Percentiles rank a stretch among this genome's conserved stretches.
Evolutionary conservation across 2,797 vertebrate species (phyloP).

Genomic region (Podarcis siculus): DNA sequence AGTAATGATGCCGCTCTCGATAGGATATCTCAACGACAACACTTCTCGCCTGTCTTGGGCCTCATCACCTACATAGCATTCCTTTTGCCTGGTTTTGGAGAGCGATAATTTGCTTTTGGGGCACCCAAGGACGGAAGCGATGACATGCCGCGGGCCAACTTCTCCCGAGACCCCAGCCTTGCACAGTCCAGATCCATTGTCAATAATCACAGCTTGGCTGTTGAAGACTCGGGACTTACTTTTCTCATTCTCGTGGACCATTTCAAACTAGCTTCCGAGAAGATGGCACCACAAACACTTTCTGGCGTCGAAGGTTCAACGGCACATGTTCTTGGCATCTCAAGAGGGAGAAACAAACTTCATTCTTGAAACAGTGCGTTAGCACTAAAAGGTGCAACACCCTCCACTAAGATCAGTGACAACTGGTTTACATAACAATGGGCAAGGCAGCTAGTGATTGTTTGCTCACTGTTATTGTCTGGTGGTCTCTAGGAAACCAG

Average conservation of each 20-base stretch:
- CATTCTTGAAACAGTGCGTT: neutral
- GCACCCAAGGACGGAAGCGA: constrained; percentile 56
- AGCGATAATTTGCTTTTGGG: constrained; percentile 26
- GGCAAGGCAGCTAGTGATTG: neutral
- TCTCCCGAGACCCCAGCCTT: constrained; percentile 74
- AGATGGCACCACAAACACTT: neutral
- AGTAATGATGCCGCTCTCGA: constrained; percentile 57
- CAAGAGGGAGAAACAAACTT: neutral
- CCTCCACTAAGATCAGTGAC: neutral
- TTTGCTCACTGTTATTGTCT: neutral
- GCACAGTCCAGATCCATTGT: constrained; percentile 73
- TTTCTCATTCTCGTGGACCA: neutral
- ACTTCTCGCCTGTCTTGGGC: constrained; percentile 42
- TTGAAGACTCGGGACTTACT: constrained; percentile 8
- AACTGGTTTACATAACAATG: constrained; percentile 9
- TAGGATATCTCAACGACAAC: constrained; percentile 44
- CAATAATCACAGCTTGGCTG: constrained; percentile 62
- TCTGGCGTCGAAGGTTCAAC: too few relatives aligned
- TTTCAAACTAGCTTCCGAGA: neutral
- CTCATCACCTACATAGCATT: constrained; percentile 57
- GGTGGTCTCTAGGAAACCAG: constrained; percentile 4
- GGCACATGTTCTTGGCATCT: neutral
- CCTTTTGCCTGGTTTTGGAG: constrained; percentile 13
- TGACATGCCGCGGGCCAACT: constrained; percentile 59
- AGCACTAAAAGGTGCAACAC: neutral